Evolutionary conservation across 2,888 invertebrate species (phyloP).

Genomic region (Antitype chi): DNA sequence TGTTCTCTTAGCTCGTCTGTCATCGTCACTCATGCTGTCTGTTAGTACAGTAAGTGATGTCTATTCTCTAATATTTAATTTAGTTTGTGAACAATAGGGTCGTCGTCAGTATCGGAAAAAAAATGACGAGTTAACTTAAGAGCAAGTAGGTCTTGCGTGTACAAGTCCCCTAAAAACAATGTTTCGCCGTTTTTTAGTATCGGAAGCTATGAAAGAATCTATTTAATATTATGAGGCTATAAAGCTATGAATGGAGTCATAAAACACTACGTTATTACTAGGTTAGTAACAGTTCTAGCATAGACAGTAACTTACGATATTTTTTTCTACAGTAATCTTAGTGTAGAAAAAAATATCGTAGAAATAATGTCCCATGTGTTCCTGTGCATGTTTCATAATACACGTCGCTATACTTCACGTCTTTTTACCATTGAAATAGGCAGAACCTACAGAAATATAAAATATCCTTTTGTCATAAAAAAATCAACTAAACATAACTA

Average conservation of each 20-base stretch:
- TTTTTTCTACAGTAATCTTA: too few relatives aligned
- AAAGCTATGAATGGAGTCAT: constrained; percentile 24
- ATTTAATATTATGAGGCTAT: constrained; percentile 36
- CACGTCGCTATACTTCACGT: too few relatives aligned
- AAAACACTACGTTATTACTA: constrained; percentile 28
- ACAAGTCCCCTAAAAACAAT: not conserved
- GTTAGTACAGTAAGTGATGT: not conserved
- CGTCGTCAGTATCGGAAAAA: too few relatives aligned
- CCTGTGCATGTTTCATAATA: not conserved
- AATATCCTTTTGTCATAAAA: not conserved
- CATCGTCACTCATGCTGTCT: not conserved
- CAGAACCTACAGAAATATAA: not conserved
- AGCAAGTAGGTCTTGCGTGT: not conserved
- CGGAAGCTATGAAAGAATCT: constrained; percentile 42
- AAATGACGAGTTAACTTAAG: not conserved
- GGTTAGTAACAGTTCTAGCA: constrained; percentile 13
- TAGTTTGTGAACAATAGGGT: not conserved
- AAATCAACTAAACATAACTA: too few relatives aligned
- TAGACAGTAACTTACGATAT: not conserved
- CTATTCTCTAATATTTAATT: too few relatives aligned
- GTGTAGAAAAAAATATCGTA: not conserved
- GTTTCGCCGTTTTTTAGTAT: constrained; percentile 22
- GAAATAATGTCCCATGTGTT: not conserved
- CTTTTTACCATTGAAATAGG: too few relatives aligned
- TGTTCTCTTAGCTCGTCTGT: not conserved